These are phyloP conservation scores for Tholera decimalis DNA, from an alignment of 2,888 invertebrate genomes.

Conservation along the genomic window DNA sequence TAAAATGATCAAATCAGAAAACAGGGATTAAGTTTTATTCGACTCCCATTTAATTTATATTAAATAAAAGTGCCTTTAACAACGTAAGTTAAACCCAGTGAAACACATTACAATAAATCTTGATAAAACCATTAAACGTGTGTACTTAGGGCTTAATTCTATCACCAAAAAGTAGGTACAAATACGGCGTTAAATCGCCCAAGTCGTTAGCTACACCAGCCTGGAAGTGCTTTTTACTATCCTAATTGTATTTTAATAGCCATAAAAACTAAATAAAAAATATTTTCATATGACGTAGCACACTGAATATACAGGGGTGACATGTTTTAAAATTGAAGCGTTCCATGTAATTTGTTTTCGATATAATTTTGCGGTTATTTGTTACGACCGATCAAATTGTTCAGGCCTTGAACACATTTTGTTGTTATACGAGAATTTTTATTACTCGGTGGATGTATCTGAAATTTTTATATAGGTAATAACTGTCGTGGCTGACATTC, in stretches of 20 bases:
- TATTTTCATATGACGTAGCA: constrained; percentile 14
- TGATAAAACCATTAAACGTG: constrained; percentile 7
- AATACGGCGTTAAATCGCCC: constrained; percentile 39
- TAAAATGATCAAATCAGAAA: background rate
- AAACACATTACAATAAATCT: constrained; percentile 25
- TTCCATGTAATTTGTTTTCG: background rate
- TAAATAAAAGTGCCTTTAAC: background rate
- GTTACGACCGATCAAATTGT: constrained; percentile 37
- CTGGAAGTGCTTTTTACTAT: constrained; percentile 45
- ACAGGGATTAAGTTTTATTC: too few species aligned
- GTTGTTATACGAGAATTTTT: constrained; percentile 23
- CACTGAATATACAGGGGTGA: constrained; percentile 13
- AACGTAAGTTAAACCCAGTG: background rate
- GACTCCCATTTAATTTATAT: background rate
- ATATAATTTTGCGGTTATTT: constrained; percentile 22
- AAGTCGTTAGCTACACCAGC: constrained; percentile 46
- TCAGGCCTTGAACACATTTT: constrained; percentile 33
- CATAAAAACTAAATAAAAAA: constrained; percentile 43
- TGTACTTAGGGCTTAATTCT: constrained; percentile 17
- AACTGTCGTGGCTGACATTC: constrained; percentile 42
- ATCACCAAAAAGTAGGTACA: constrained; percentile 26
- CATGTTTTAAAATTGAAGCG: constrained; percentile 11
- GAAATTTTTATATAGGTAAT: constrained; percentile 41
- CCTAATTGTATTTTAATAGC: constrained; percentile 61
- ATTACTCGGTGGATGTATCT: constrained; percentile 26